phyloP scores from a whole-genome alignment of 2,113 vertebrate genomes.

The Nycticebus coucang region DNA sequence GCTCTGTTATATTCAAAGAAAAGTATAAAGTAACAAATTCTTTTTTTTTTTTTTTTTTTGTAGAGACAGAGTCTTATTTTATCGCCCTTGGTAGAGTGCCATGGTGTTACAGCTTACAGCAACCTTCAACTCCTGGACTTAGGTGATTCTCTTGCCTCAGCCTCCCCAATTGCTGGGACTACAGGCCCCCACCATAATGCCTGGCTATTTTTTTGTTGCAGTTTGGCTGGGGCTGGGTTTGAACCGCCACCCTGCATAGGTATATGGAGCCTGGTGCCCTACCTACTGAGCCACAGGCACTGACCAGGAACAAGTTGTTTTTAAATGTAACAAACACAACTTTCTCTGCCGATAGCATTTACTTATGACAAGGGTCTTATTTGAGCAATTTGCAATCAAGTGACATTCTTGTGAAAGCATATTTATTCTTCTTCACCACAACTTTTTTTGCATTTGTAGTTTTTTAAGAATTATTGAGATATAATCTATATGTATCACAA shows the following conservation, averaged over 20 bases:
- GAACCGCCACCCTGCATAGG: too few species aligned
- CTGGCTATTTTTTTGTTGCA: too few species aligned
- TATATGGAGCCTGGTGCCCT: too few species aligned
- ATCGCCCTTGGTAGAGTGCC: too few species aligned
- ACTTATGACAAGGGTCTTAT: not conserved
- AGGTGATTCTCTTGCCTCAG: too few species aligned
- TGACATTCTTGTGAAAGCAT: not conserved
- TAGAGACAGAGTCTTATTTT: too few species aligned
- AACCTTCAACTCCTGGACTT: too few species aligned
- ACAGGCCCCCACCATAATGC: too few species aligned
- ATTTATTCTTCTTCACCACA: not conserved
- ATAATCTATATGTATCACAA: not conserved
- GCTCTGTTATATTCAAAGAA: not conserved
- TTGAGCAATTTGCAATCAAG: not conserved
- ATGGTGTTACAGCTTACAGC: too few species aligned
- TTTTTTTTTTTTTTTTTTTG: not conserved
- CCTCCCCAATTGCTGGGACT: too few species aligned
- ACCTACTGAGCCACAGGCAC: too few species aligned
- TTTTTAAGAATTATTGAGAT: not conserved
- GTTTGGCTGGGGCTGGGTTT: too few species aligned
- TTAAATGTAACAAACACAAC: not conserved
- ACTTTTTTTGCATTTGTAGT: not conserved
- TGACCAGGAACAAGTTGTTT: not conserved
- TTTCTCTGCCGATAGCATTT: not conserved
- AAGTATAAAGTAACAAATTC: not conserved